phyloP scores from a whole-genome alignment of 1,140 invertebrate genomes.

The Steinernema feltiae region DNA sequence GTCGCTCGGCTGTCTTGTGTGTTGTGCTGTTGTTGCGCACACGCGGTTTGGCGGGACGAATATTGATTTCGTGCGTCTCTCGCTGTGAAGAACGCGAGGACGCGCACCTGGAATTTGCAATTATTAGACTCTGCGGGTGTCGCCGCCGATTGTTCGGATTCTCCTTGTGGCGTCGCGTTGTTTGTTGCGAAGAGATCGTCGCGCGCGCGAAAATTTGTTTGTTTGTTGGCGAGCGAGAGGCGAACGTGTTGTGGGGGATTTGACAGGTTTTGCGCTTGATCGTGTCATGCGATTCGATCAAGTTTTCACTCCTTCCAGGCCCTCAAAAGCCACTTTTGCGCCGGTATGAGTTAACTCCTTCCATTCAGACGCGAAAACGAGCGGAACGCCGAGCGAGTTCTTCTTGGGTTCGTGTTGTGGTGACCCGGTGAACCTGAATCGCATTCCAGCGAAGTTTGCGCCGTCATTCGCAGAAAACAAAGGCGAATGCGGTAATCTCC shows the following conservation, averaged over 20 bases:
- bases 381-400: too few relatives aligned
- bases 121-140: too few relatives aligned
- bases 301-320: not conserved
- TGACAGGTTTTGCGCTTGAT: not conserved
- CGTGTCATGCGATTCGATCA: not conserved
- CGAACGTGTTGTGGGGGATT: not conserved
- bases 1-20: not conserved
- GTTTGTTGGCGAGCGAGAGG: not conserved
- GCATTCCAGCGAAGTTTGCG: too few relatives aligned
- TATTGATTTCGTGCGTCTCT: not conserved
- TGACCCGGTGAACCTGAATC: too few relatives aligned
- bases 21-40: not conserved
- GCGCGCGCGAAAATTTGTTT: not conserved
- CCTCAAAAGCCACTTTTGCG: too few relatives aligned
- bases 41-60: not conserved
- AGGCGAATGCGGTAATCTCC: too few relatives aligned
- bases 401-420: too few relatives aligned
- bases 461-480: too few relatives aligned
- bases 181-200: not conserved
- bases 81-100: not conserved
- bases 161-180: too few relatives aligned
- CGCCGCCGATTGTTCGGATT: too few relatives aligned
- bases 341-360: too few relatives aligned
- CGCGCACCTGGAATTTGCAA: not conserved
- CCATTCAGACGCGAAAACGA: too few relatives aligned